Evolutionary conservation across 2,113 vertebrate genomes (phyloP).

Genomic region (Tragelaphus strepsiceros): DNA sequence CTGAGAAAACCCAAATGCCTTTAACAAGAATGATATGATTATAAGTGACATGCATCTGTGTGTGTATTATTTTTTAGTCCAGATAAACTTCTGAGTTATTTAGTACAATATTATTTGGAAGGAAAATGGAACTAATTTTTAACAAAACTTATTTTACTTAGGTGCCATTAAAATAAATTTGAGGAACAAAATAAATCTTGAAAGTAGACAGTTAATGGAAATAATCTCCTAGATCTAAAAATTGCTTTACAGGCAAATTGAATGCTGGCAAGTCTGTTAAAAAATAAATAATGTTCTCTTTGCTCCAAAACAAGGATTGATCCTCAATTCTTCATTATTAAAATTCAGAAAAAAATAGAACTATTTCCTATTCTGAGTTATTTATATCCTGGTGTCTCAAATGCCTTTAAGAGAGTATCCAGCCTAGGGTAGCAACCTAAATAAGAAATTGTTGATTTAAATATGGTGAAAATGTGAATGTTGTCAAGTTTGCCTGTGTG

Average conservation of each 20-base stretch:
- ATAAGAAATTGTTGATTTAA: neutral
- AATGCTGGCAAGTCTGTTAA: constrained; percentile 58
- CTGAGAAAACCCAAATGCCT: constrained; percentile 1
- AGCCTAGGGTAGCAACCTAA: neutral
- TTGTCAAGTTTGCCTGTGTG: neutral
- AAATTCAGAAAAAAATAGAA: constrained; percentile 35
- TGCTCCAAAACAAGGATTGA: constrained; percentile 63
- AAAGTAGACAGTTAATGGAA: constrained; percentile 57
- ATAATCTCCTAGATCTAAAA: constrained; percentile 56
- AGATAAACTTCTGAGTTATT: constrained; percentile 55
- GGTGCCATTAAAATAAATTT: constrained; percentile 62
- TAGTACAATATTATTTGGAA: constrained; percentile 46
- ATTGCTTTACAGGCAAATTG: constrained; percentile 54
- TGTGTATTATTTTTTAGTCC: neutral
- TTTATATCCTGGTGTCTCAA: constrained; percentile 37
- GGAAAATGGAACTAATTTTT: constrained; percentile 67
- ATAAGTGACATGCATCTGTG: constrained; percentile 8
- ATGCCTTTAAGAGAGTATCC: neutral
- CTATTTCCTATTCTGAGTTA: constrained; percentile 51
- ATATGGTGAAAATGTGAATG: neutral
- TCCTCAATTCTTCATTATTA: constrained; percentile 59
- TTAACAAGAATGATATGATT: constrained; percentile 42
- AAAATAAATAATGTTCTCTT: constrained; percentile 64
- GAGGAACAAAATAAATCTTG: constrained; percentile 59
- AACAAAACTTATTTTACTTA: constrained; percentile 65